Evolutionary conservation across 2,113 vertebrate species (phyloP).

Genomic region (Syngnathus scovelli): DNA sequence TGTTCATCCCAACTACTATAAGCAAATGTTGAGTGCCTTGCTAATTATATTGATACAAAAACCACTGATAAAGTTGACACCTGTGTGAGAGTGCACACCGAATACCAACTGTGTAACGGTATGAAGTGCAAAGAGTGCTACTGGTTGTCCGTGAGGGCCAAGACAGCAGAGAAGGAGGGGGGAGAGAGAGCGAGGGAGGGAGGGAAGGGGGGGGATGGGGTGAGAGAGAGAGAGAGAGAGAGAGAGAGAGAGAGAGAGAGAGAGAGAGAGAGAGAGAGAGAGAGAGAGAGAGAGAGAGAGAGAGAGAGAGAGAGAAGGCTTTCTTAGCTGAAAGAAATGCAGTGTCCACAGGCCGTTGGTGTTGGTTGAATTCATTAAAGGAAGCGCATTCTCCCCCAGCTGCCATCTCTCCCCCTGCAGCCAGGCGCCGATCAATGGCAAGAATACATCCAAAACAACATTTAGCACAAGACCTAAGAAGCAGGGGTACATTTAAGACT

Average conservation of each 20-base stretch:
- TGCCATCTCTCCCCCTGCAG: slow-evolving; percentile 73
- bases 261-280: slow-evolving; percentile 38
- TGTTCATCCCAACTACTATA: background rate
- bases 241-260: slow-evolving; percentile 32
- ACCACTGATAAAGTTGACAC: slow-evolving; percentile 25
- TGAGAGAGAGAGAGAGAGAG: slow-evolving; percentile 35
- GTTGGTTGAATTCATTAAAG: slow-evolving; percentile 75
- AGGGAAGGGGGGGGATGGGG: too few species aligned
- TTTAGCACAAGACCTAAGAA: slow-evolving; percentile 74
- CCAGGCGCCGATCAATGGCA: slow-evolving; percentile 75
- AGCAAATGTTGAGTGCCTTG: background rate
- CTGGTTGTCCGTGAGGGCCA: slow-evolving; percentile 1
- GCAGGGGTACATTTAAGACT: slow-evolving; percentile 69
- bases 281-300: slow-evolving; percentile 16
- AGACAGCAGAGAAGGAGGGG: slow-evolving; percentile 5
- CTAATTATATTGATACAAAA: background rate
- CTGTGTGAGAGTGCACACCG: background rate
- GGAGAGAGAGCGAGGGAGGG: slow-evolving; percentile 34
- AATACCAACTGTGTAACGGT: background rate
- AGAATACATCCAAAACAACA: slow-evolving; percentile 75
- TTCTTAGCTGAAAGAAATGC: slow-evolving; percentile 53
- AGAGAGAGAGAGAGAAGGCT: slow-evolving; percentile 33
- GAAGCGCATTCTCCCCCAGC: slow-evolving; percentile 67
- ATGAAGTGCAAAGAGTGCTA: background rate
- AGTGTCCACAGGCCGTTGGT: slow-evolving; percentile 72